phyloP scores from a whole-genome alignment of 2,797 vertebrate genomes.

The Babyrousa celebensis region DNA sequence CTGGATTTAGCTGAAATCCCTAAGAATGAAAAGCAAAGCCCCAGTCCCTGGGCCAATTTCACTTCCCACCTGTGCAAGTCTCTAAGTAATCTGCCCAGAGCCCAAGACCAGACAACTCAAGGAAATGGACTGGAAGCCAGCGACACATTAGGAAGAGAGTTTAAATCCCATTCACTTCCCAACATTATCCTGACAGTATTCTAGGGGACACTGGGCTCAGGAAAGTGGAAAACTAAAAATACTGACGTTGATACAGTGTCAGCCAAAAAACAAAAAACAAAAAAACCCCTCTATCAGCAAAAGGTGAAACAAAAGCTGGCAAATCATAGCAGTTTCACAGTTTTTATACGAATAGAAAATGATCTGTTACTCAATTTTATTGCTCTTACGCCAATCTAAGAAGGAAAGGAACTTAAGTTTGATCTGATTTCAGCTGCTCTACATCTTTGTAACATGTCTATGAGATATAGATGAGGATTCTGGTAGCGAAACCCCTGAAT shows the following conservation, averaged over 20 bases:
- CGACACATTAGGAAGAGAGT: neutral
- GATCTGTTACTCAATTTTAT: neutral
- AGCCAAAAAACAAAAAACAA: conserved; percentile 17
- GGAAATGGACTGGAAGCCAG: neutral
- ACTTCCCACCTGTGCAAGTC: conserved; percentile 34
- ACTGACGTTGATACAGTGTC: neutral
- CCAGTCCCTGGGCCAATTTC: conserved; percentile 38
- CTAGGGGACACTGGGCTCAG: neutral
- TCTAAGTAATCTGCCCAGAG: conserved; percentile 31
- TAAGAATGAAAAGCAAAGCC: conserved; percentile 71
- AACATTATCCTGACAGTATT: neutral
- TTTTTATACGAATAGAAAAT: conserved; percentile 32
- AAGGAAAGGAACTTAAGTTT: neutral
- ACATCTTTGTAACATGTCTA: conserved; percentile 12
- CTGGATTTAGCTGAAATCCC: conserved; percentile 2
- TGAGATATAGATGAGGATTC: conserved; percentile 13
- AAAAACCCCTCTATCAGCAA: neutral
- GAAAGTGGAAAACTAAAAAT: conserved; percentile 9
- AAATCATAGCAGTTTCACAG: neutral
- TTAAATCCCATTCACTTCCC: neutral
- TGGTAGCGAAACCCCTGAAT: neutral
- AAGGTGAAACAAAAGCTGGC: conserved; percentile 48
- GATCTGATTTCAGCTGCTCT: conserved; percentile 34
- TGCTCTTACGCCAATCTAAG: conserved; percentile 3
- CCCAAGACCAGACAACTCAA: neutral